Base-by-base conservation (phyloP, 2,797 vertebrate species). In the Hylomyscus alleni region DNA sequence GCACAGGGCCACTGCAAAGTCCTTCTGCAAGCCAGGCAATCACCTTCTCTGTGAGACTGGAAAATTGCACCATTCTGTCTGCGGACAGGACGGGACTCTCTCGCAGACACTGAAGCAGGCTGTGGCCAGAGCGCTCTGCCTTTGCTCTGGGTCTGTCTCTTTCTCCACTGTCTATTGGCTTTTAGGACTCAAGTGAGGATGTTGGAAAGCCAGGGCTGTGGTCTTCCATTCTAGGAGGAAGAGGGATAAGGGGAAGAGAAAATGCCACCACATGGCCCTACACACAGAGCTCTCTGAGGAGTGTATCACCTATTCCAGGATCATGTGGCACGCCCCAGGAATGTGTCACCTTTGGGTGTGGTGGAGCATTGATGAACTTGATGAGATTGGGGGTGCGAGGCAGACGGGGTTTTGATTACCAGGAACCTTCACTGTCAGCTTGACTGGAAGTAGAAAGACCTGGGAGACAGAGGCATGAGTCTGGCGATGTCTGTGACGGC, bases 351-450 rank as follows among this genome's bases (percentile, higher is more conserved):
- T 44, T 1, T 76, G 34, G 20, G 1, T 5, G 1, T n/a, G 34
- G 20, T 26, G 10, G 15, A 0, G 7, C 2, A 6, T 3, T 2
- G 11, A 0, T 24, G 15, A 31, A 60, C 11, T 2, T 14, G 1
- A 15, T 1, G 22, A n/a, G 54, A 7, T 67, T 26, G 26, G 26
- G 62, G 62, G 62, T 0, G 0, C 1, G 1, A 12, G 24, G 0
- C 12, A 1, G 15, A 0, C 1, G 0, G 15, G 47, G n/a, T 31
- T 11, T 2, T 22, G 17, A 3, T 26, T 56, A 3, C 0, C 60
- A 7, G 26, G 26, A 54, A 34, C 13, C 69, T 73, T 88, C 24
- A 31, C 14, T 2, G 37, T 44, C 86, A 34, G 44, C 17, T 34
- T 58, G 37, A 9, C 69, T 58, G 26, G 26, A 73, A 40, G 26